Evolutionary conservation across 2,113 vertebrate species (phyloP).

Genomic region (Grammomys surdaster): DNA sequence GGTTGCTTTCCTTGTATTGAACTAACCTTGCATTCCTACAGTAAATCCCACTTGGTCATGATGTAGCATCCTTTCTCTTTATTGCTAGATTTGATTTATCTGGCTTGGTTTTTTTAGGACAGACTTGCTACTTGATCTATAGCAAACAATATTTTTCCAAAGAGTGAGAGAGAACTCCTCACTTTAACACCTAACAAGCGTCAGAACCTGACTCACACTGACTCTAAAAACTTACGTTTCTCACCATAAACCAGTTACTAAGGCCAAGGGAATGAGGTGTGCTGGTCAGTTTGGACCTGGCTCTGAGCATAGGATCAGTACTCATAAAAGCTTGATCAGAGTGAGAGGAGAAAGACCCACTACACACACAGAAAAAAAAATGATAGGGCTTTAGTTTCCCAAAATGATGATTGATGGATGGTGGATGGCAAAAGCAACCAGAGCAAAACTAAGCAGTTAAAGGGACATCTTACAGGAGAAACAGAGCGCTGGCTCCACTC

Average conservation of each 20-base stretch:
- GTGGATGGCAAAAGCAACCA: neutral
- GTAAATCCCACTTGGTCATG: neutral
- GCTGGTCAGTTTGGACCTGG: neutral
- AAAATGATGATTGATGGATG: neutral
- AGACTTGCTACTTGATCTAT: neutral
- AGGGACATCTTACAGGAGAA: neutral
- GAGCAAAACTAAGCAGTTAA: neutral
- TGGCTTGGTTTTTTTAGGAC: neutral
- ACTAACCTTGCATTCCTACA: slow-evolving; percentile 14
- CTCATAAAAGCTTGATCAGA: neutral
- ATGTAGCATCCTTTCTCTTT: neutral
- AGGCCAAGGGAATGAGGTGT: neutral
- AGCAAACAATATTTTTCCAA: neutral
- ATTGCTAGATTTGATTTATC: neutral
- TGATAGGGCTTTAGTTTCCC: neutral
- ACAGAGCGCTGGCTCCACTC: neutral
- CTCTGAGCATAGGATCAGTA: neutral
- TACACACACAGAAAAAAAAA: neutral
- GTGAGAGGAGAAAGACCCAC: neutral
- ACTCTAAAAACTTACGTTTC: neutral
- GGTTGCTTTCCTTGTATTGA: neutral
- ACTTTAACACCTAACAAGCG: neutral
- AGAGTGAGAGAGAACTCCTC: neutral
- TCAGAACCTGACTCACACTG: neutral
- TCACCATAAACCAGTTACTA: neutral